Evolutionary conservation across 2,888 invertebrate species (phyloP).

Genomic region (Eurytoma californica): DNA sequence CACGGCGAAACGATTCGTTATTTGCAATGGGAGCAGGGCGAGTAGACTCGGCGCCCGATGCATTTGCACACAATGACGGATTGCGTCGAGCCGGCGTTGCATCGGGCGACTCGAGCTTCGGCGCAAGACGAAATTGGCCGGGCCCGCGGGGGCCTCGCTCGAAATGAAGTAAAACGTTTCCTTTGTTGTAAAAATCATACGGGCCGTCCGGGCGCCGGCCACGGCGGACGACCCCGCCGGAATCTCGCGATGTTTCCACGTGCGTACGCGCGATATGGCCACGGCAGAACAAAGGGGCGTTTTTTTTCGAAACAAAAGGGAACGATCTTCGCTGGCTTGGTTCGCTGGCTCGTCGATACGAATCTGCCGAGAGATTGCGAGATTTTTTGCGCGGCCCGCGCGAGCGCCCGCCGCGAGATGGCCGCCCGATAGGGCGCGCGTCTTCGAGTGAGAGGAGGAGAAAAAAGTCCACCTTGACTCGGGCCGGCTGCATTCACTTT

Average conservation of each 20-base stretch:
- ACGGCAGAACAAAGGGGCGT: conserved; percentile 53
- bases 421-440: conserved; percentile 38
- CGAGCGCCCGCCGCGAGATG: conserved; percentile 44
- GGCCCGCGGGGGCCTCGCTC: background rate
- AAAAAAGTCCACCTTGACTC: conserved; percentile 43
- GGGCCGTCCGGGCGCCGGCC: background rate
- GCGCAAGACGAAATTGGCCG: background rate
- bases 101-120: background rate
- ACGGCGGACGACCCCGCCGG: background rate
- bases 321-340: conserved; percentile 38
- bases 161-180: conserved; percentile 41
- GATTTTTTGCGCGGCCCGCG: conserved; percentile 41
- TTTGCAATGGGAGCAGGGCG: conserved; percentile 25
- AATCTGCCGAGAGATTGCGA: conserved; percentile 58
- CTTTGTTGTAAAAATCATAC: conserved; percentile 54
- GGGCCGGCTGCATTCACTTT: conserved; percentile 33
- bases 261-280: background rate
- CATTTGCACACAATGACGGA: conserved; percentile 53
- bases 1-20: conserved; percentile 24
- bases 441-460: conserved; percentile 7
- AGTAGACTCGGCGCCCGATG: conserved; percentile 10
- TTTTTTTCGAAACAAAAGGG: conserved; percentile 49
- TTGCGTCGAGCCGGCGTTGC: conserved; percentile 47
- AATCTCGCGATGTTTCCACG: conserved; percentile 6
- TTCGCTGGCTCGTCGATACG: conserved; percentile 56